Conservation (phyloP, 2,113 vertebrate genomes). For the Jacana jacana region DNA sequence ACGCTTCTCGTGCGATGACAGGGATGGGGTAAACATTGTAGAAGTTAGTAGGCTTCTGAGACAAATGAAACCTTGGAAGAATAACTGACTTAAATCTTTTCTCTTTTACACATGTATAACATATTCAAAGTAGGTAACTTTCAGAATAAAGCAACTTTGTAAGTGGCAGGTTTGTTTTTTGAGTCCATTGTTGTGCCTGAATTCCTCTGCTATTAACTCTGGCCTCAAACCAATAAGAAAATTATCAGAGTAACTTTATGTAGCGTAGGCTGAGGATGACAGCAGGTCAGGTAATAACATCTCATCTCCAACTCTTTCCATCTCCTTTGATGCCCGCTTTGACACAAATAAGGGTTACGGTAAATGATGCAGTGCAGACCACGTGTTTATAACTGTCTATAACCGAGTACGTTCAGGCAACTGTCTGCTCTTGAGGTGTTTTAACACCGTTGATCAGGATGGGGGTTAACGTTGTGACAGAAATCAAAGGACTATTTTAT, state of each 20-base stretch:
- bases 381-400: accelerated
- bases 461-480: not conserved
- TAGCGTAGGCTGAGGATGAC: not conserved
- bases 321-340: not conserved
- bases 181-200: not conserved
- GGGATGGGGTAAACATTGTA: not conserved
- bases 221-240: not conserved
- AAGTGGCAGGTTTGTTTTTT: not conserved
- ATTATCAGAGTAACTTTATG: not conserved
- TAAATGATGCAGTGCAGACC: not conserved
- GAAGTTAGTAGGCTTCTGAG: not conserved
- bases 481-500: not conserved
- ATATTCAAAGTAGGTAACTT: not conserved
- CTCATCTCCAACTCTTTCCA: not conserved
- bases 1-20: not conserved
- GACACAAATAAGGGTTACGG: not conserved
- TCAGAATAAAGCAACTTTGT: not conserved
- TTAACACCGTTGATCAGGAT: not conserved
- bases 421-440: not conserved
- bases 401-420: not conserved
- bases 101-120: not conserved
- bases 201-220: not conserved
- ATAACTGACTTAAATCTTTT: not conserved
- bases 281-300: not conserved
- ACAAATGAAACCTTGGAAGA: not conserved